Percentiles rank a stretch among this genome's conserved stretches.
Conservation (phyloP, 2,113 vertebrate species). For the Parotia lawesii region DNA sequence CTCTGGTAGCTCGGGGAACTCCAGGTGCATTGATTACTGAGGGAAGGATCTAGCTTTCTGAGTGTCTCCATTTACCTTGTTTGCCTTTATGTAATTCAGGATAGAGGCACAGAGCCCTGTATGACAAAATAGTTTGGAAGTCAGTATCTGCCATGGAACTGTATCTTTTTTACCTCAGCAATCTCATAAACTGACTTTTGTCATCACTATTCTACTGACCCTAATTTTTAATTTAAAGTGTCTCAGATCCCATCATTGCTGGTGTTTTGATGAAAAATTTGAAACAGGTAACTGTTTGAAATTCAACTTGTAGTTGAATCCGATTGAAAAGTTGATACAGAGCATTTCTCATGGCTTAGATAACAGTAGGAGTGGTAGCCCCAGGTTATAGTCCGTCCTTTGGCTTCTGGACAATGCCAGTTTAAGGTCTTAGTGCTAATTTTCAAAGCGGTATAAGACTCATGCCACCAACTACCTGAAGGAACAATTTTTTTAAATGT, state of each 20-base stretch:
- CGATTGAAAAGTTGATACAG: accelerated
- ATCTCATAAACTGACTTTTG: neutral
- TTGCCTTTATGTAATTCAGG: neutral
- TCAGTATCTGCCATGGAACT: neutral
- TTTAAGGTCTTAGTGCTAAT: neutral
- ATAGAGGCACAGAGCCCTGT: neutral
- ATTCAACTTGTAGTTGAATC: neutral
- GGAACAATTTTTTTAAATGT: neutral
- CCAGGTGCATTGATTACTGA: neutral
- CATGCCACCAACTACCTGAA: neutral
- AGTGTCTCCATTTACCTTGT: neutral
- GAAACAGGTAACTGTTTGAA: neutral
- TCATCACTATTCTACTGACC: neutral
- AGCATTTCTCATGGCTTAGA: neutral
- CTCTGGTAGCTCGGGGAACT: neutral
- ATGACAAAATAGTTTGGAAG: neutral
- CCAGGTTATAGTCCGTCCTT: neutral
- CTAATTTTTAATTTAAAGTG: neutral
- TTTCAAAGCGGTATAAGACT: neutral
- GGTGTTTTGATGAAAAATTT: neutral
- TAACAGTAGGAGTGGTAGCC: neutral
- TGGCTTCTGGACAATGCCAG: neutral
- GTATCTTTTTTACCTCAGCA: neutral
- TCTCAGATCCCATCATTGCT: neutral
- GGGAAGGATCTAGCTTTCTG: neutral